These are phyloP conservation scores for Hemiprocne comata DNA, from an alignment of 2,113 vertebrate genomes.

Conservation along the genomic window DNA sequence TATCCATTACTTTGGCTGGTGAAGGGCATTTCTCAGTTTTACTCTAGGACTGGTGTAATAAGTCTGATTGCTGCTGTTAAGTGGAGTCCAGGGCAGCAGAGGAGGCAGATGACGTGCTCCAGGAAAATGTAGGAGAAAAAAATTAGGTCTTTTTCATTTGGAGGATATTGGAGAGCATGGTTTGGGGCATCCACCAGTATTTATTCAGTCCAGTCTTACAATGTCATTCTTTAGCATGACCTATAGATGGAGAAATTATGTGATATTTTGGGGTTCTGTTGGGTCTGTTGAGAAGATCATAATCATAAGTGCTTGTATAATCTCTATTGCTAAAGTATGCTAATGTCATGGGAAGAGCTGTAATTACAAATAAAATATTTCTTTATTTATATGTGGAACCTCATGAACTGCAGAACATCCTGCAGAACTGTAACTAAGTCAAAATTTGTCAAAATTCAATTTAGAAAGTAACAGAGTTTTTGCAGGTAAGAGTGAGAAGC, in stretches of 20 bases:
- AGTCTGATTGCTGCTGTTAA: neutral
- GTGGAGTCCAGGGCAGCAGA: neutral
- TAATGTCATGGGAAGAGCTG: neutral
- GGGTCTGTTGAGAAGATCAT: neutral
- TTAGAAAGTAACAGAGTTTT: neutral
- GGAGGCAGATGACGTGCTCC: neutral
- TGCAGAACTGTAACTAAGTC: neutral
- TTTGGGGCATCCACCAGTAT: neutral
- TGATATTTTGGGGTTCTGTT: neutral
- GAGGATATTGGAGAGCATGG: neutral
- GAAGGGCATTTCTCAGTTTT: slow-evolving; percentile 1
- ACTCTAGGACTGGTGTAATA: neutral
- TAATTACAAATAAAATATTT: neutral
- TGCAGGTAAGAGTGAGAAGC: neutral
- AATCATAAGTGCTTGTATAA: neutral
- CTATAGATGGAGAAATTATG: neutral
- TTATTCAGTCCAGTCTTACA: neutral
- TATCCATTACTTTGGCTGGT: neutral
- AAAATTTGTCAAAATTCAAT: neutral
- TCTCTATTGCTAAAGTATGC: neutral
- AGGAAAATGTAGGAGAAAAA: neutral
- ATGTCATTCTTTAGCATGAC: neutral
- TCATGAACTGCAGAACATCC: neutral
- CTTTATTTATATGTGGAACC: neutral
- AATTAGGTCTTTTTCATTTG: neutral